phyloP scores from a whole-genome alignment of 2,113 vertebrate genomes.

The Oplegnathus fasciatus region DNA sequence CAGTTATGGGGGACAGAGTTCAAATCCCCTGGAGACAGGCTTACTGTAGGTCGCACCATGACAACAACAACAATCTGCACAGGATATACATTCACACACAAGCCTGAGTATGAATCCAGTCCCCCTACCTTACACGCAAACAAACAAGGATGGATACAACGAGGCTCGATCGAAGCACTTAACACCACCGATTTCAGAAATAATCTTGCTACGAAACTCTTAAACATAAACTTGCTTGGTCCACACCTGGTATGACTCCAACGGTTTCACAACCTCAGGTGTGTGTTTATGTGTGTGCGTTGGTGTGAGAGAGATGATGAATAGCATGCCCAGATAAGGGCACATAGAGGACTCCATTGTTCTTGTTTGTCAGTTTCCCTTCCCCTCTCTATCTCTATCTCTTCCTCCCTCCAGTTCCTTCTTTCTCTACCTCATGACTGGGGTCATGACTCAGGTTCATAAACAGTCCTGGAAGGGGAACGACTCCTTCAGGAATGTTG shows the following conservation, averaged over 20 bases:
- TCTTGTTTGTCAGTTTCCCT: constrained; percentile 70
- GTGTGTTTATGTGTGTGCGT: constrained; percentile 37
- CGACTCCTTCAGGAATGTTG: constrained; percentile 42
- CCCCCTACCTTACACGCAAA: not conserved
- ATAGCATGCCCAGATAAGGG: constrained; percentile 72
- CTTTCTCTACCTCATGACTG: constrained; percentile 59
- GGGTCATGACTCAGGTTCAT: constrained; percentile 57
- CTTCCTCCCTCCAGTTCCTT: constrained; percentile 30
- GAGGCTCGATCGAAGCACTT: not conserved
- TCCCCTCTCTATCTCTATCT: constrained; percentile 54
- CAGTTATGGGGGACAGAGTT: constrained; percentile 50
- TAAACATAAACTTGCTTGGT: not conserved
- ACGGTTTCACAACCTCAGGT: constrained; percentile 49
- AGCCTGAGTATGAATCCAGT: not conserved
- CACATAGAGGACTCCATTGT: constrained; percentile 80
- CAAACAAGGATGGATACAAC: not conserved
- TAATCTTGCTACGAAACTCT: not conserved
- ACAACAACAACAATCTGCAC: constrained; percentile 31
- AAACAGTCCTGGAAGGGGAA: constrained; percentile 29
- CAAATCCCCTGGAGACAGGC: constrained; percentile 35
- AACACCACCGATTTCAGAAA: not conserved
- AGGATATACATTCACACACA: not conserved
- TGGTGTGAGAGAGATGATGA: constrained; percentile 63
- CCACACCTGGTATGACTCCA: constrained; percentile 22
- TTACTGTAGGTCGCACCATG: constrained; percentile 2